These are phyloP conservation scores for Xyliphius kryptos DNA, from an alignment of 2,113 vertebrate species.

Conservation along the genomic window DNA sequence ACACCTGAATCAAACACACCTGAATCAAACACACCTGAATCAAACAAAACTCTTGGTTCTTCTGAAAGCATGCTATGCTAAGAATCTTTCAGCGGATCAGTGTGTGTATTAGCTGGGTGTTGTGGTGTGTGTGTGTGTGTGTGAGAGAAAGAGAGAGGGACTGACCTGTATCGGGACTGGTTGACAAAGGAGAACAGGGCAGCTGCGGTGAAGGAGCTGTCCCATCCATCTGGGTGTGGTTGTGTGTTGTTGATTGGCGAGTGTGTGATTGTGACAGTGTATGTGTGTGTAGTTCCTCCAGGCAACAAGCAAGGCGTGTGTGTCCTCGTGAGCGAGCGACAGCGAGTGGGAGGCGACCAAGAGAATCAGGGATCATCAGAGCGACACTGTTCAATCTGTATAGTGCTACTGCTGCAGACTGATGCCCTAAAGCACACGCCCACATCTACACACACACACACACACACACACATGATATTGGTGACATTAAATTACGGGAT, in stretches of 20 bases:
- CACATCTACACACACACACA: constrained; percentile 68
- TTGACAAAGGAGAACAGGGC: constrained; percentile 65
- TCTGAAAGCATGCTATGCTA: too few relatives aligned
- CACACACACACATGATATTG: constrained; percentile 19
- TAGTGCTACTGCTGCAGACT: constrained; percentile 73
- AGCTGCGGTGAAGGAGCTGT: constrained; percentile 27
- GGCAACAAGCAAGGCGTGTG: constrained; percentile 69
- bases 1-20: too few relatives aligned
- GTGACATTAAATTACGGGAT: too few relatives aligned
- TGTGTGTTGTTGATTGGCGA: constrained; percentile 67
- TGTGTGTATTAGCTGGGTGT: constrained; percentile 78
- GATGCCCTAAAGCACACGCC: constrained; percentile 84
- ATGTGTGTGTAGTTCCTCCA: constrained; percentile 75
- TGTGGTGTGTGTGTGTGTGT: constrained; percentile 2
- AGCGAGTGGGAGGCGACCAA: constrained; percentile 77
- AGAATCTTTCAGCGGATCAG: constrained; percentile 78
- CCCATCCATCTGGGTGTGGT: constrained; percentile 31
- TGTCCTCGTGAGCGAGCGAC: constrained; percentile 82
- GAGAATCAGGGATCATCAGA: constrained; percentile 76
- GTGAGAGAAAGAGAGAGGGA: background rate
- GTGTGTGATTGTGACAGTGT: constrained; percentile 57
- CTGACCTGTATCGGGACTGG: constrained; percentile 79
- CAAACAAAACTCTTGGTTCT: too few relatives aligned
- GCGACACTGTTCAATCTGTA: constrained; percentile 76
- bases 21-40: too few relatives aligned